Evolutionary conservation across 2,797 vertebrate species (phyloP), one percentile per base, ranked within the genome.

Genomic region (Falco rusticolus): DNA sequence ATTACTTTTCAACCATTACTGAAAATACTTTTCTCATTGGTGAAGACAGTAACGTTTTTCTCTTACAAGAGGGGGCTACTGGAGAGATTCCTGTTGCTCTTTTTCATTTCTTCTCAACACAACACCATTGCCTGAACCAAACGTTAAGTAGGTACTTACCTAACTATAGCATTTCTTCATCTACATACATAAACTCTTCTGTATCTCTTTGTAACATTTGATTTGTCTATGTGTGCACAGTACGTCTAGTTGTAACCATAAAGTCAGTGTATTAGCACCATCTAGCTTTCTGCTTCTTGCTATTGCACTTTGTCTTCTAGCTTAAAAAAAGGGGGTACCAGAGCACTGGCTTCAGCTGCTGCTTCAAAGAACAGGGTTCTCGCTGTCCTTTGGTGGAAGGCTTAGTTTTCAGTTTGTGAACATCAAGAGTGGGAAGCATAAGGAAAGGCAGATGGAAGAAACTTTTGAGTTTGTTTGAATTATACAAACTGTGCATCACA

Each of bases 251-350:
- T 76, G 24, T 37, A 93, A 48, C 18, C 22, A 4, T 16, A 16
- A 92, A 90, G 60, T 70, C 84, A 74, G 90, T 91, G 2, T 54
- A 60, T 85, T 80, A 94, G 96, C 95, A 89, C 96, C 95, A 96
- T 94, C 96, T 97, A 96, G 96, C 96, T 75, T 89, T 50, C 85
- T 77, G 13, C 83, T 84, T 54, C 22, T 34, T 87, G 91, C 83
- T 87, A 94, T 39, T 94, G 54, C 93, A 84, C 64, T 88, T 86
- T 63, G 79, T 63, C 60, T 85, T 88, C 22, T 18, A 41, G 33
- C 11, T 54, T 47, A 25, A 41, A n/a, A 59, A 75, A 69, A 45
- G 43, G 41, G 16, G 2, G 7, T 53, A 61, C 17, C 41, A n/a
- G 29, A 57, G 61, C 50, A 8, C 26, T 10, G 16, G 14, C 45